Evolutionary conservation across 2,113 vertebrate species (phyloP).

Genomic region (Indri indri): DNA sequence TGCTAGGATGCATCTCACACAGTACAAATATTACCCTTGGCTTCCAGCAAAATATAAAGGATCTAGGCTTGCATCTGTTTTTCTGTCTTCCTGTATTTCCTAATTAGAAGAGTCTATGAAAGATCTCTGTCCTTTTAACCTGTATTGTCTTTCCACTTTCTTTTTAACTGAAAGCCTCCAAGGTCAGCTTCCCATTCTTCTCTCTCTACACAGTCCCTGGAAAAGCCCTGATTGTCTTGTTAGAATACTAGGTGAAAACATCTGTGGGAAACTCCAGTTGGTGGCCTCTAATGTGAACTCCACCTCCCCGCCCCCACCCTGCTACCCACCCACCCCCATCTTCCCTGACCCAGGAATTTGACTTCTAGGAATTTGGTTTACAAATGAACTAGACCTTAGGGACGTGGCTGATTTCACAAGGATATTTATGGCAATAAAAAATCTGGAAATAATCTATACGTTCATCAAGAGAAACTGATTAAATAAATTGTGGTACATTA

Average conservation of each 20-base stretch:
- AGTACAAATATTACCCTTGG: background rate
- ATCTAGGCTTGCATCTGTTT: background rate
- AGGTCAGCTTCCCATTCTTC: background rate
- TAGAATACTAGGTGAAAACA: background rate
- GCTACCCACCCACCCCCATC: background rate
- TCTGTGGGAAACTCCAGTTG: background rate
- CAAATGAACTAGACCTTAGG: background rate
- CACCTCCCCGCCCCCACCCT: background rate
- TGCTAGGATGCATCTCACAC: background rate
- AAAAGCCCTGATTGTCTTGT: background rate
- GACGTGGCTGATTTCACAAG: background rate
- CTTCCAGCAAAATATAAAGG: background rate
- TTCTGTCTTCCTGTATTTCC: background rate
- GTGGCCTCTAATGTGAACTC: background rate
- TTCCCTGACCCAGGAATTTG: background rate
- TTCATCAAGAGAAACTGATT: background rate
- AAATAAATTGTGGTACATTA: background rate
- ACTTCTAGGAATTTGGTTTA: background rate
- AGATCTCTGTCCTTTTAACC: background rate
- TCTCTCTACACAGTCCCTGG: background rate
- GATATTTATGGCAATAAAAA: background rate
- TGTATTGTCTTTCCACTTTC: background rate
- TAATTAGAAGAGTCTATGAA: background rate
- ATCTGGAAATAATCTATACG: background rate
- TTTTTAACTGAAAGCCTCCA: background rate